phyloP scores from a whole-genome alignment of 2,113 vertebrate species.

The Scytalopus superciliaris region DNA sequence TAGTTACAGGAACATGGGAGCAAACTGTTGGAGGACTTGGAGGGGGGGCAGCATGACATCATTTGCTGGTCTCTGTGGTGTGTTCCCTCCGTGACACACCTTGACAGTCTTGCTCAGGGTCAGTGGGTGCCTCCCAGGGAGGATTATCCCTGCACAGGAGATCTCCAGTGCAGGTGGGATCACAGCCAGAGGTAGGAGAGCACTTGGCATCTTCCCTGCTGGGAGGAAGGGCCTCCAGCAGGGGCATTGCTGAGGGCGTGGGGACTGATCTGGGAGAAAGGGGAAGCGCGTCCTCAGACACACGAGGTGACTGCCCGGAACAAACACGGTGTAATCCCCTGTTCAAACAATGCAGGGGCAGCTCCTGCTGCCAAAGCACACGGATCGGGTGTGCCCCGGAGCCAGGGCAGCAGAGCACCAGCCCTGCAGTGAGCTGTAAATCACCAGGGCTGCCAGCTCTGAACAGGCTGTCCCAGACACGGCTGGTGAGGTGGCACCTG shows the following conservation, averaged over 20 bases:
- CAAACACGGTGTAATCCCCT: neutral
- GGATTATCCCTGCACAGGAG: neutral
- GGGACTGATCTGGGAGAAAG: neutral
- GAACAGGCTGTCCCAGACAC: neutral
- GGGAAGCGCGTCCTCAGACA: rapidly evolving
- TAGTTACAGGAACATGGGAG: neutral
- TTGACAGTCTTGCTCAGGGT: neutral
- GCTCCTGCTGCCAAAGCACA: neutral
- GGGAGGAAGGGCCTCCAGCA: neutral
- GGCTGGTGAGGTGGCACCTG: neutral
- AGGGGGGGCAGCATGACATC: neutral
- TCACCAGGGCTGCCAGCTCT: neutral
- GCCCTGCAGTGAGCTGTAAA: neutral
- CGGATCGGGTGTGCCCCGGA: neutral
- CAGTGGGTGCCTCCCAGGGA: neutral
- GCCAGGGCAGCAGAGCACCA: neutral
- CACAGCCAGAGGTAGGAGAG: neutral
- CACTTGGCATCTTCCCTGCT: neutral
- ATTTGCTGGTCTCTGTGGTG: neutral
- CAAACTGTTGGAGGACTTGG: neutral
- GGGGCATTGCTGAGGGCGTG: neutral
- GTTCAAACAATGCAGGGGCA: neutral
- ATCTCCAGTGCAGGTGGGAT: neutral
- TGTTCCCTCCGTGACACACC: neutral
- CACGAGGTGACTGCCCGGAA: neutral